Base-by-base conservation (phyloP, 1,140 invertebrate genomes). In the Aleiodes sp. region DNA sequence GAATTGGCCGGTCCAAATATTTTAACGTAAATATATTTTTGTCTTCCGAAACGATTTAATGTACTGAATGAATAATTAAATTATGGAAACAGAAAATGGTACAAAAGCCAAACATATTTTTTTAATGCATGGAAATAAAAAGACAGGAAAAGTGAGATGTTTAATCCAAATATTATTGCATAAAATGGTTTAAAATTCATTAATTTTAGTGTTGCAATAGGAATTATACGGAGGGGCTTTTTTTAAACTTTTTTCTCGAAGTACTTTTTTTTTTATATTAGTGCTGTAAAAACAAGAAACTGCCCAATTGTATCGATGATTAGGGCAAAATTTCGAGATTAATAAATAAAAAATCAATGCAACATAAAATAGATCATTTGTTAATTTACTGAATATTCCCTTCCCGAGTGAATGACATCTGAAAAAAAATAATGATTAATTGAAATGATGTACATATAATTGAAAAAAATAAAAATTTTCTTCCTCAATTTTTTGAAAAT, bases 81-180 rank as follows among this genome's bases (percentile, higher is more conserved):
- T 52, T 52, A 52, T 52, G 21, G 21, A 24, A 24, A 52, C 12
- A 10, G 21, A 1, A 52, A 52, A 52, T 52, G 21, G 21, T 52
- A 52, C 4, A 52, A 16, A 52, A 52, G 10, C 19, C 7, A 46
- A 46, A 2, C 19, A 26, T 52, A 52, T 52, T 52, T 52, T 52
- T n/a, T 52, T 24, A 52, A 52, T 19, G 9, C 41, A 24, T 21
- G 31, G 8, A 16, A 24, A 21, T n/a, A n/a, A 52, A 24, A 52
- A 24, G 46, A 52, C 46, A 46, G 41, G n/a, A 24, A 52, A 52
- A 52, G 46, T 52, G 46, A 52, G 46, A 52, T 52, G 16, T 52
- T 9, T 24, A 24, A 52, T 9, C 10, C 9, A 9, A 52, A 16
- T 52, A 52, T 52, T 52, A 24, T 24, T 4, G 7, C 46, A 24